phyloP scores from a whole-genome alignment of 2,113 vertebrate species.

The Sinocyclocheilus maitianheensis region DNA sequence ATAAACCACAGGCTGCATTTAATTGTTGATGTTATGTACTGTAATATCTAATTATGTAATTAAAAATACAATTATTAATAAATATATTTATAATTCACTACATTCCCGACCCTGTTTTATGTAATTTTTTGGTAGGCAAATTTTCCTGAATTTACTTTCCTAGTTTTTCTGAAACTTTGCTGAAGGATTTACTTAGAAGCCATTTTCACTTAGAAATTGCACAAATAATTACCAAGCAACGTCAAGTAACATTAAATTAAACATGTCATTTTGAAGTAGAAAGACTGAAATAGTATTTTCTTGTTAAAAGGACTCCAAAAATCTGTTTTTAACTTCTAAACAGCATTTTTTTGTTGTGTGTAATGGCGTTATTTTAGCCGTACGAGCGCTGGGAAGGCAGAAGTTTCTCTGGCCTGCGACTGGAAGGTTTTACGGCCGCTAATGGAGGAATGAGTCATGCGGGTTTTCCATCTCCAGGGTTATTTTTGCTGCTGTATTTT shows the following conservation, averaged over 20 bases:
- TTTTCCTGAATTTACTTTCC: not conserved
- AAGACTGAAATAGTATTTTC: not conserved
- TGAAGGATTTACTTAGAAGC: not conserved
- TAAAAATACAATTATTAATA: not conserved
- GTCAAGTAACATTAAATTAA: not conserved
- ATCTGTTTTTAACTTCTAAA: not conserved
- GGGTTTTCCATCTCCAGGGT: no score
- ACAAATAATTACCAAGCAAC: not conserved
- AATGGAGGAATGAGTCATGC: no score
- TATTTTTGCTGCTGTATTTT: no score
- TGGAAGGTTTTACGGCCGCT: no score
- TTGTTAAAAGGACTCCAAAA: not conserved
- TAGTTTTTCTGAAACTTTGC: not conserved
- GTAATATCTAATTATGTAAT: not conserved
- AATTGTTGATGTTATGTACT: not conserved
- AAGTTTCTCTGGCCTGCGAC: constrained; percentile 55
- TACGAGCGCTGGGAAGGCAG: not conserved
- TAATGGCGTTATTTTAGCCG: not conserved
- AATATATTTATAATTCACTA: not conserved
- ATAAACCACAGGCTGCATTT: not conserved
- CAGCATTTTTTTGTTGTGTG: no score
- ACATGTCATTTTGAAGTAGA: not conserved
- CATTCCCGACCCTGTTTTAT: not conserved
- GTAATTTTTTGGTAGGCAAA: not conserved
- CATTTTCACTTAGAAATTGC: not conserved